phyloP scores from a whole-genome alignment of 2,888 invertebrate species.

The Dynastes tityus region DNA sequence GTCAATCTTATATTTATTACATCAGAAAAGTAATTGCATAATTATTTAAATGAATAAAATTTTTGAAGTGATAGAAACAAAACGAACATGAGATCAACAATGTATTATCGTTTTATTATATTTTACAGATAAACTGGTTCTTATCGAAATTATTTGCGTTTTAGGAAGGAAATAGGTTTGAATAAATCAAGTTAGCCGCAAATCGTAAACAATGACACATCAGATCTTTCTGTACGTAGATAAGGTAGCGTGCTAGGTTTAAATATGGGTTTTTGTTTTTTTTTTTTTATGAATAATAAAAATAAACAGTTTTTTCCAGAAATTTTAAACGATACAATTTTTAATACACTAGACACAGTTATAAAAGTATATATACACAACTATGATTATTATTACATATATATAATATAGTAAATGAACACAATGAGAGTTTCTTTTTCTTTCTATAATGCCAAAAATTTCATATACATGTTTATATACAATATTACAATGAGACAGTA shows the following conservation, averaged over 20 bases:
- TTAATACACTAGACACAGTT: constrained; percentile 27
- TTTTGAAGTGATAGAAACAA: not conserved
- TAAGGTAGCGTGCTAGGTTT: not conserved
- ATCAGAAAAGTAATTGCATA: not conserved
- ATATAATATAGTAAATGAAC: constrained; percentile 36
- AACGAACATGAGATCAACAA: not conserved
- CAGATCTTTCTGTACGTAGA: not conserved
- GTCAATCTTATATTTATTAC: not conserved
- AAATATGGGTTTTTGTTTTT: not conserved
- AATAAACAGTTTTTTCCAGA: not conserved
- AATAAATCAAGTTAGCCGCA: constrained; percentile 3
- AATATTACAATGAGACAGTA: constrained; percentile 28
- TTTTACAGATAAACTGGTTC: constrained; percentile 14
- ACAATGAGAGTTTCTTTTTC: constrained; percentile 35
- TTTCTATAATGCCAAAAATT: constrained; percentile 42
- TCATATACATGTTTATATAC: constrained; percentile 44
- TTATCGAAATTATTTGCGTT: constrained; percentile 18
- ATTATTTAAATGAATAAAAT: not conserved
- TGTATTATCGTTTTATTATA: not conserved
- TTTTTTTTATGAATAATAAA: not conserved
- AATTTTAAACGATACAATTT: constrained; percentile 33
- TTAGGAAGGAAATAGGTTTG: constrained; percentile 28
- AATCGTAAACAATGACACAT: not conserved
- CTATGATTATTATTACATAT: constrained; percentile 5
- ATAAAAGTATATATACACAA: constrained; percentile 23